Evolutionary conservation across 2,797 vertebrate species (phyloP).

Genomic region (Benthosema pterotum): DNA sequence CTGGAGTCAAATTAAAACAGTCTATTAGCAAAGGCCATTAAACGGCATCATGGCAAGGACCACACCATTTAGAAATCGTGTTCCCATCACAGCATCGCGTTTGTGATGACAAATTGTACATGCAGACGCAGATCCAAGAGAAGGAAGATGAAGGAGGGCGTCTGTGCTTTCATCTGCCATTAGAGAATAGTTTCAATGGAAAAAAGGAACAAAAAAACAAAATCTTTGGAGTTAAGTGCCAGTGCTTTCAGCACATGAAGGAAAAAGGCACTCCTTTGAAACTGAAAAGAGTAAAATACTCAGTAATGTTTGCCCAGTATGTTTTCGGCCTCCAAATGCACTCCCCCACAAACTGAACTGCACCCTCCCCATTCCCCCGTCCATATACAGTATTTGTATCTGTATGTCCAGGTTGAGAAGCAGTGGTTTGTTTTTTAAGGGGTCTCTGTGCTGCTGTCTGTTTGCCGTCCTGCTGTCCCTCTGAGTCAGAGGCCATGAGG

Average conservation of each 20-base stretch:
- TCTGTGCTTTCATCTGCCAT: slow-evolving; percentile 19
- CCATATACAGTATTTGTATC: no score
- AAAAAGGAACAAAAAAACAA: slow-evolving; percentile 4
- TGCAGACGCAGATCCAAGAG: slow-evolving; percentile 16
- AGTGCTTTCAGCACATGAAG: no score
- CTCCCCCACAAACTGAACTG: no score
- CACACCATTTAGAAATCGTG: no score
- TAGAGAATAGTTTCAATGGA: slow-evolving; percentile 6
- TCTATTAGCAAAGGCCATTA: no score
- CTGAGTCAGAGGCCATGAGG: slow-evolving; percentile 79
- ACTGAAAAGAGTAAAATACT: neutral
- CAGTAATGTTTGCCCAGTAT: neutral
- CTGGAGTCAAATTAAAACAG: no score
- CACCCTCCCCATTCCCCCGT: no score
- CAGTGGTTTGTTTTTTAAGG: slow-evolving; percentile 66
- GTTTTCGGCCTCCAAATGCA: no score
- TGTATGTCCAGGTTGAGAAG: slow-evolving; percentile 51
- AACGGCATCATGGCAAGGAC: no score
- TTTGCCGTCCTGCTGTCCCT: slow-evolving; percentile 81
- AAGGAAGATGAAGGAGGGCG: slow-evolving; percentile 5
- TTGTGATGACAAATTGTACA: slow-evolving; percentile 21
- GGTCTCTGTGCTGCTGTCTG: slow-evolving; percentile 76
- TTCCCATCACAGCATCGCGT: neutral
- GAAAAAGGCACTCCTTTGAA: no score
- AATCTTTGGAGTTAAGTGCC: neutral